Base-by-base conservation (phyloP, 2,113 vertebrate genomes). In the Phalacrocorax aristotelis region DNA sequence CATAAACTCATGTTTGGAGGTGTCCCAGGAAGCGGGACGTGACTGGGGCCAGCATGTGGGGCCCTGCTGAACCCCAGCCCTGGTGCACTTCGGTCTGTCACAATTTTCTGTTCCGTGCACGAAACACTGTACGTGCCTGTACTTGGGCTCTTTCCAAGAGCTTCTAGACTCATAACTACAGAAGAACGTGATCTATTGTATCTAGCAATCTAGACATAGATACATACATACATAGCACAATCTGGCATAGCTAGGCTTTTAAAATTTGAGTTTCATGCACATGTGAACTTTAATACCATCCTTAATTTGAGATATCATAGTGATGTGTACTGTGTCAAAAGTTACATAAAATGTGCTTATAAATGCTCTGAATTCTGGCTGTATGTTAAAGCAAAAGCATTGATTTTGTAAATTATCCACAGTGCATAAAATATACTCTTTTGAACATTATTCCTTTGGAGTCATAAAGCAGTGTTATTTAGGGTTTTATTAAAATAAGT, bases 341-440 rank as follows among this genome's bases (percentile, higher is more conserved):
- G 52, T 36, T 66, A 20, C 1, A 16, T 46, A 27, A 62, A 62
- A 68, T 11, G 13, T 52, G 32, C 46, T 40, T 42, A 46, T 8
- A 62, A 42, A 44, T 48, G 62, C 7, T 61, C 46, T 61, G 32
- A 44, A 7, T 55, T 71, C 40, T 7, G 7, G 6, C 58, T 68
- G 8, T 40, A 9, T 62, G 58, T 44, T 29, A 65, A 46, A 89
- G 49, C 23, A 54, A 42, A 72, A 68, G 15, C 23, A 13, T 6
- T 19, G 14, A 20, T 57, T 83, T 36, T 55, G 36, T 30, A 57
- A 55, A 38, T 51, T 9, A 9, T 6, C 46, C n/a, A 46, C 11
- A 6, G 38, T 17, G 36, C 0, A 0, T 17, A 15, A 85, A 55
- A 26, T 49, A 18, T 7, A 3, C 1, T 7, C 9, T 48, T 48